A percentile compares a stretch with the other conserved stretches of the same genome.
These are phyloP conservation scores for Philonicus albiceps DNA, from an alignment of 2,888 invertebrate species.

Conservation along the genomic window DNA sequence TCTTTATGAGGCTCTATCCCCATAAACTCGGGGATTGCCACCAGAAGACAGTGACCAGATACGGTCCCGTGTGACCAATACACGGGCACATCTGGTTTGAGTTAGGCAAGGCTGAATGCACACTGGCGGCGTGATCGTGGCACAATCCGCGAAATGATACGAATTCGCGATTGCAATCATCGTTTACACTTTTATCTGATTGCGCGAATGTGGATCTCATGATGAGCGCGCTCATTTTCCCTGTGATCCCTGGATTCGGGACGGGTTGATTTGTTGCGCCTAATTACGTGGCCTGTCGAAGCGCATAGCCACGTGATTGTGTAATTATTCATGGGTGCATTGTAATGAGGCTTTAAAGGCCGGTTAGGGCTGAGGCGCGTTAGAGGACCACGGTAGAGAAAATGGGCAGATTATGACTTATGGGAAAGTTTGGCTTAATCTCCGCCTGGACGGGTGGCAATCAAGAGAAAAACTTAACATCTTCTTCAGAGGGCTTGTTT, in stretches of 20 bases:
- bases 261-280: conserved; percentile 40
- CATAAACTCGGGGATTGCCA: conserved; percentile 30
- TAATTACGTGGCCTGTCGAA: conserved; percentile 40
- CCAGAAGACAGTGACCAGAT: background rate
- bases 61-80: background rate
- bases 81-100: background rate
- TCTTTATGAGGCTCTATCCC: conserved; percentile 15
- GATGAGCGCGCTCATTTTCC: conserved; percentile 28
- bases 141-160: conserved; percentile 19
- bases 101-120: background rate
- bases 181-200: conserved; percentile 42
- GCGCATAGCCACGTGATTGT: background rate
- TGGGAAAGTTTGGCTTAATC: background rate
- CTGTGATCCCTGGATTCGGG: background rate
- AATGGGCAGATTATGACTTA: background rate
- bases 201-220: conserved; percentile 36
- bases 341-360: conserved; percentile 38
- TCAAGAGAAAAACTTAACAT: background rate
- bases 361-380: background rate
- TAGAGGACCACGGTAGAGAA: background rate
- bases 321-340: conserved; percentile 41
- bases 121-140: background rate
- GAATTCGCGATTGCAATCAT: conserved; percentile 35
- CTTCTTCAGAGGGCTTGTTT: background rate
- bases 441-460: background rate